Percentiles rank a stretch among this genome's conserved stretches.
phyloP scores from a whole-genome alignment of 2,888 invertebrate species.

The Meloe dianella region DNA sequence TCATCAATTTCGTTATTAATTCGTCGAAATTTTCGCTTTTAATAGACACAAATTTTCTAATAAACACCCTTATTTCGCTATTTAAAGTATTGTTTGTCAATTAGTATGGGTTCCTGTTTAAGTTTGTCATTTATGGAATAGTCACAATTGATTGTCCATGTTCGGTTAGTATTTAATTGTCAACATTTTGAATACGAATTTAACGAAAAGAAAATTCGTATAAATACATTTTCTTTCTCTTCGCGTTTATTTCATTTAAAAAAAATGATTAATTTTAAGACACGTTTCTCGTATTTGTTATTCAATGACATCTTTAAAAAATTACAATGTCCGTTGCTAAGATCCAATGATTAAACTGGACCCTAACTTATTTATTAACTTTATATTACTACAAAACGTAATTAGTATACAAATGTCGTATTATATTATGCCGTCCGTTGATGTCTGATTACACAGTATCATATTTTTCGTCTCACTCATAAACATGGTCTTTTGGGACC shows the following conservation, averaged over 20 bases:
- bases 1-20: constrained; percentile 15
- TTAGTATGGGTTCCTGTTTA: constrained; percentile 18
- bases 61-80: not conserved
- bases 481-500: constrained; percentile 35
- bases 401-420: constrained; percentile 55
- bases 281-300: too few relatives aligned
- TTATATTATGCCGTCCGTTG: constrained; percentile 55
- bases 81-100: not conserved
- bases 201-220: too few relatives aligned
- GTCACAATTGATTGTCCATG: constrained; percentile 11
- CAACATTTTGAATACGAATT: constrained; percentile 14
- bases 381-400: constrained; percentile 24
- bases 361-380: constrained; percentile 30
- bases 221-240: too few relatives aligned
- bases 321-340: constrained; percentile 11
- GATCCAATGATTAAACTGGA: constrained; percentile 30
- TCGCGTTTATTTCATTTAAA: too few relatives aligned
- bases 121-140: constrained; percentile 9
- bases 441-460: constrained; percentile 60
- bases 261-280: too few relatives aligned
- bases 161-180: constrained; percentile 11
- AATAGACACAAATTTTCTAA: not conserved
- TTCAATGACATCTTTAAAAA: not conserved
- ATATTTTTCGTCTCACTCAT: constrained; percentile 57
- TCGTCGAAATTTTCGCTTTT: not conserved